Evolutionary conservation across 23 tunicate species (phyloP).

Genomic region (Clavelina lepadiformis): DNA sequence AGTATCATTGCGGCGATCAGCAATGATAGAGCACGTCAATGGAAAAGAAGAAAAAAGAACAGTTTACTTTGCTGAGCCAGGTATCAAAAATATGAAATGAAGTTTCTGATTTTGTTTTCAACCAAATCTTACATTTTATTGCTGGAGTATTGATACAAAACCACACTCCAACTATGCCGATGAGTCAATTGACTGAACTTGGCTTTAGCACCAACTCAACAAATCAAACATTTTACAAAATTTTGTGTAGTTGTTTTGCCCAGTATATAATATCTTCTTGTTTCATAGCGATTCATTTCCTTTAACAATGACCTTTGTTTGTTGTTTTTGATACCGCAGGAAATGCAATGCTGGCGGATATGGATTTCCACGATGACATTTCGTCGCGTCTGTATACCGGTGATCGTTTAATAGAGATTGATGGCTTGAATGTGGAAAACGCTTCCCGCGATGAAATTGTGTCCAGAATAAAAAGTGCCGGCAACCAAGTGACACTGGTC

Average conservation of each 20-base stretch:
- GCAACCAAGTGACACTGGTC: conserved; percentile 60
- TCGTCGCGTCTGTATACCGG: conserved; percentile 50
- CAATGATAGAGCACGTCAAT: conserved; percentile 45
- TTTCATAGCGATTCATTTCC: too few species aligned
- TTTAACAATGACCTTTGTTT: too few species aligned
- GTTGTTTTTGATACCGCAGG: too few species aligned
- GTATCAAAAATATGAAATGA: conserved; percentile 8
- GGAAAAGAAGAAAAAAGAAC: conserved; percentile 44
- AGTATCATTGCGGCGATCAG: conserved; percentile 81
- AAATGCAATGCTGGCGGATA: conserved; percentile 28
- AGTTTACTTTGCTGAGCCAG: conserved; percentile 84
- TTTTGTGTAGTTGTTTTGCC: neutral
- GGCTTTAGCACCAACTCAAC: too few species aligned
- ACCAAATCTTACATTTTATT: too few species aligned
- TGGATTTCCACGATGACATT: conserved; percentile 14
- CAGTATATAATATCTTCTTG: too few species aligned
- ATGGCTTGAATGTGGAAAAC: conserved; percentile 76
- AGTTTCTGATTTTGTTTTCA: too few species aligned
- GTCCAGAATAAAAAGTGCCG: conserved; percentile 62
- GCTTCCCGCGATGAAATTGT: conserved; percentile 75
- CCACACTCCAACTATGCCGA: too few species aligned
- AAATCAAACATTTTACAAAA: neutral
- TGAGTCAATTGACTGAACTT: too few species aligned
- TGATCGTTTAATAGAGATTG: conserved; percentile 78
- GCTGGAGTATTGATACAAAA: too few species aligned